Evolutionary conservation across 2,797 vertebrate species (phyloP).

Genomic region (Odontamblyopus lacepedii): DNA sequence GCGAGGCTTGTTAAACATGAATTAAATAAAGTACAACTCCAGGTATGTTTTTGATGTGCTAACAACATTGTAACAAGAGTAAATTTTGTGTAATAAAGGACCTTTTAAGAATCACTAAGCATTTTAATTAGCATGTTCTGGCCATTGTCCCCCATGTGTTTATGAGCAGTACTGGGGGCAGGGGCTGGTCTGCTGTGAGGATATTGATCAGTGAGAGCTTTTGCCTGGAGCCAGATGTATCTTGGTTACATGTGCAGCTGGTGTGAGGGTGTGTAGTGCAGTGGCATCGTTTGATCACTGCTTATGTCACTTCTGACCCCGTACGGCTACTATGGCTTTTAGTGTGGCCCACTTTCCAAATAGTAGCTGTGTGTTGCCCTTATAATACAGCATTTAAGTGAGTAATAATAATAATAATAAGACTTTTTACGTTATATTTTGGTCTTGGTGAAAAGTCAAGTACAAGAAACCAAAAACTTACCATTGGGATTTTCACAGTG

Average conservation of each 20-base stretch:
- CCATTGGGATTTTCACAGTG: no score
- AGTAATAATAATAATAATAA: no score
- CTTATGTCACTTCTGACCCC: constrained; percentile 13
- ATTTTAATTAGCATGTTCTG: not conserved
- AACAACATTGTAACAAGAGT: no score
- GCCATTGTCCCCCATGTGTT: constrained; percentile 23
- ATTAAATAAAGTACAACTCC: no score
- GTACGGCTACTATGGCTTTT: constrained; percentile 7
- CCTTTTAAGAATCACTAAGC: not conserved
- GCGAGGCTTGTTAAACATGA: no score
- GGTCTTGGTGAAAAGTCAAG: no score
- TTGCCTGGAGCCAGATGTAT: constrained; percentile 37
- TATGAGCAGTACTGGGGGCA: constrained; percentile 10
- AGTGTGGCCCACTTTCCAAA: constrained; percentile 9
- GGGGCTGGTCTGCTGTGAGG: constrained; percentile 41
- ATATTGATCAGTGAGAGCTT: constrained; percentile 59
- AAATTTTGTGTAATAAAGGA: no score
- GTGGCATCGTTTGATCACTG: not conserved
- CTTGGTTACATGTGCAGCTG: constrained; percentile 17
- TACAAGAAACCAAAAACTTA: no score
- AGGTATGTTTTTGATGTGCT: no score
- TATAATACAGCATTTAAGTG: no score
- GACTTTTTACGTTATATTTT: no score
- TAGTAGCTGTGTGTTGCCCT: not conserved
- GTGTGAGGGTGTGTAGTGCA: not conserved